A percentile compares a stretch with the other conserved stretches of the same genome.
Evolutionary conservation across 2,113 vertebrate genomes (phyloP).

Genomic region (Paradoxurus hermaphroditus): DNA sequence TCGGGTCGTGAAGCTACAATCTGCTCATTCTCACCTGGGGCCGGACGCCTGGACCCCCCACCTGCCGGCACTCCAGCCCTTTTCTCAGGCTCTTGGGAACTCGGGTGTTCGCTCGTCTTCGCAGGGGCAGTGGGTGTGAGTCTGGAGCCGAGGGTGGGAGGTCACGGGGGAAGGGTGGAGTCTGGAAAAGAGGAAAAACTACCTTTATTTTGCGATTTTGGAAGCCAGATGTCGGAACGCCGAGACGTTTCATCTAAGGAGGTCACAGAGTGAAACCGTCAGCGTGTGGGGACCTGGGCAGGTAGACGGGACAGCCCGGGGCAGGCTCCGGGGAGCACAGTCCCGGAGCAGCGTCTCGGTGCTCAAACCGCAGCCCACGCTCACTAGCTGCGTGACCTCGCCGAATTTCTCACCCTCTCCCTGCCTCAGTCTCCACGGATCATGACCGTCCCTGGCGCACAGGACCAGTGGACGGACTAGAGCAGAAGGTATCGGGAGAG

Average conservation of each 20-base stretch:
- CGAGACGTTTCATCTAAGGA: background rate
- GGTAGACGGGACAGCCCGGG: background rate
- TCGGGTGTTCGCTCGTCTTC: background rate
- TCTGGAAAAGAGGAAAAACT: background rate
- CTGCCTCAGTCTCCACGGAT: background rate
- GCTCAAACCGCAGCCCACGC: background rate
- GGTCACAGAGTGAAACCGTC: background rate
- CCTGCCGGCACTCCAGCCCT: background rate
- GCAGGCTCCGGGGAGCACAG: background rate
- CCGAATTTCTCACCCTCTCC: background rate
- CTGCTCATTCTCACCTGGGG: background rate
- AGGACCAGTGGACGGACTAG: background rate
- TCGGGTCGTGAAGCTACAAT: rapidly evolving
- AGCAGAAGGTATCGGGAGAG: background rate
- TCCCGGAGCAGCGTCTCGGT: background rate
- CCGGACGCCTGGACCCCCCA: background rate
- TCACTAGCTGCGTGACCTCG: background rate
- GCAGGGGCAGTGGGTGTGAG: rapidly evolving
- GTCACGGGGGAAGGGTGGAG: background rate
- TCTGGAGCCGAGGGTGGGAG: background rate
- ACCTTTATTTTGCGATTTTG: background rate
- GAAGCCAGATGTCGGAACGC: background rate
- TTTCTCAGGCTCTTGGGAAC: background rate
- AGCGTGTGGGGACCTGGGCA: background rate
- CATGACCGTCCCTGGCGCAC: background rate